phyloP scores from a whole-genome alignment of 2,113 vertebrate species.

The Corythaixoides concolor region DNA sequence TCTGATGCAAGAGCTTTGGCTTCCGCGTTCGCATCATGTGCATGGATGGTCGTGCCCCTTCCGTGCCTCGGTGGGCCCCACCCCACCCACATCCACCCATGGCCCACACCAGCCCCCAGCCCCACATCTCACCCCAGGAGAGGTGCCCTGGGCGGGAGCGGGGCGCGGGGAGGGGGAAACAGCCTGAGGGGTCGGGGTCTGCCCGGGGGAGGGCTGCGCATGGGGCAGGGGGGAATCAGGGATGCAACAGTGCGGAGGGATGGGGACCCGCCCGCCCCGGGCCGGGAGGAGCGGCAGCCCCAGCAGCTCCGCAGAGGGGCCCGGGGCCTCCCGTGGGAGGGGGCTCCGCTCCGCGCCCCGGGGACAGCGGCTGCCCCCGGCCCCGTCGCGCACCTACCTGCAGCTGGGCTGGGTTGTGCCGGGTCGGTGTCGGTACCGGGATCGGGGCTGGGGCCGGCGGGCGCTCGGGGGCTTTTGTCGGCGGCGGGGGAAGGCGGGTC shows the following conservation, averaged over 20 bases:
- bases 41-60: fast-evolving
- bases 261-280: neutral
- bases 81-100: neutral
- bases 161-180: too few relatives aligned
- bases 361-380: too few relatives aligned
- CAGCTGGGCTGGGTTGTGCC: neutral
- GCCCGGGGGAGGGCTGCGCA: too few relatives aligned
- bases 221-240: too few relatives aligned
- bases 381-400: neutral
- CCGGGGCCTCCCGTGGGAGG: neutral
- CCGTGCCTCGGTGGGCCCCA: fast-evolving
- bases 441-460: neutral
- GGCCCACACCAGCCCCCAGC: neutral
- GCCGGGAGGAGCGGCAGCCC: neutral
- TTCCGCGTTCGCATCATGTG: neutral
- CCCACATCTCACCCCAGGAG: too few relatives aligned
- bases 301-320: neutral
- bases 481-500: neutral
- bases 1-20: neutral
- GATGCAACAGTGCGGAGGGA: too few relatives aligned
- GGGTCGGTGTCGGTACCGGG: neutral
- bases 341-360: too few relatives aligned
- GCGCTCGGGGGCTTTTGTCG: neutral
- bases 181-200: too few relatives aligned
- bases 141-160: too few relatives aligned